These are phyloP conservation scores for Maccullochella peelii DNA, from an alignment of 2,113 vertebrate species.

Conservation along the genomic window DNA sequence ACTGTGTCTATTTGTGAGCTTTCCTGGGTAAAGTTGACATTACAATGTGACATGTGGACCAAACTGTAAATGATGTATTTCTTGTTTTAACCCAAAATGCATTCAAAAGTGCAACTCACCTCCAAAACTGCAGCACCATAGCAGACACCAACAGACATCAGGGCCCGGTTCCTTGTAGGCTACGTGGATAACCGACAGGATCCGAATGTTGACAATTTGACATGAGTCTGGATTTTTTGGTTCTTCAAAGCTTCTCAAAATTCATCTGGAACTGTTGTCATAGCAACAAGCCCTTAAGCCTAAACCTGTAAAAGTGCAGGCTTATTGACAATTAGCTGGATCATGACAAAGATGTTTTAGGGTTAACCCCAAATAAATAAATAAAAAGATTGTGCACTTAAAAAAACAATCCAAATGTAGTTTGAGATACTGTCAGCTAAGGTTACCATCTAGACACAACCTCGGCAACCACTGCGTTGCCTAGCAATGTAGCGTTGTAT, in stretches of 20 bases:
- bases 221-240: neutral
- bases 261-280: neutral
- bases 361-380: neutral
- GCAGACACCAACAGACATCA: neutral
- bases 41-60: neutral
- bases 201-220: neutral
- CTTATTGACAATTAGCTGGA: neutral
- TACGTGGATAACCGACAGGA: neutral
- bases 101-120: neutral
- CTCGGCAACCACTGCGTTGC: too few species aligned
- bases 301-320: neutral
- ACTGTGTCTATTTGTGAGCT: neutral
- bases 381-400: neutral
- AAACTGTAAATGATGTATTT: neutral
- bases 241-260: neutral
- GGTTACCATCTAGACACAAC: too few species aligned
- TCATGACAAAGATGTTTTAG: neutral
- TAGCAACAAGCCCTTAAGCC: neutral
- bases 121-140: neutral
- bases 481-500: too few species aligned
- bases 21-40: neutral
- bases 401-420: too few species aligned
- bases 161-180: neutral
- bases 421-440: too few species aligned
- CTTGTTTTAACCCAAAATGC: neutral